Conservation (phyloP, 2,888 invertebrate species). For the Cheilosia vulpina region DNA sequence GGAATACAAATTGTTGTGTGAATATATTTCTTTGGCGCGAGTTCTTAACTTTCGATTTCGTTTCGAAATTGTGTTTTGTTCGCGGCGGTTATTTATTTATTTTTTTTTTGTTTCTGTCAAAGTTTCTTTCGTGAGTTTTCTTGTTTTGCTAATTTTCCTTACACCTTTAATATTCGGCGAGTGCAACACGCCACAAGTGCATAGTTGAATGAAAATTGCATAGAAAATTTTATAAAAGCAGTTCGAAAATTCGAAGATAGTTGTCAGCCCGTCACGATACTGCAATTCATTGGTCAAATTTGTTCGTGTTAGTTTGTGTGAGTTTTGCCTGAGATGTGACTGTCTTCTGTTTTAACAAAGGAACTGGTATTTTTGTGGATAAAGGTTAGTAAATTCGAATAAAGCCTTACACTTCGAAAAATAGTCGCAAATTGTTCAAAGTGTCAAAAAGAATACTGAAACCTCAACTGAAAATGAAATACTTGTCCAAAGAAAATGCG, state of each 20-base stretch:
- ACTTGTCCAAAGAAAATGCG: neutral
- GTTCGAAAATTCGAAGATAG: constrained; percentile 34
- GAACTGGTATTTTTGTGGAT: constrained; percentile 31
- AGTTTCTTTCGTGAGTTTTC: constrained; percentile 5
- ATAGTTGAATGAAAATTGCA: constrained; percentile 36
- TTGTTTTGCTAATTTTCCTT: neutral
- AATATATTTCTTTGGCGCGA: constrained; percentile 46
- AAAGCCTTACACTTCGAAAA: neutral
- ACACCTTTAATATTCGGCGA: neutral
- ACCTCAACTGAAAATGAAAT: neutral
- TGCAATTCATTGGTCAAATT: neutral
- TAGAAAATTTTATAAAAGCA: constrained; percentile 33
- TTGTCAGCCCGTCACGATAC: neutral
- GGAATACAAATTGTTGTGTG: constrained; percentile 45
- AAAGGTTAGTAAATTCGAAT: constrained; percentile 45
- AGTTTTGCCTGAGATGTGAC: constrained; percentile 65
- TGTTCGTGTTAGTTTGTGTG: constrained; percentile 27
- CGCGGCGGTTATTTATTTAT: constrained; percentile 8
- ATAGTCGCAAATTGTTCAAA: constrained; percentile 60
- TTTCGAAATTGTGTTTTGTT: constrained; percentile 49
- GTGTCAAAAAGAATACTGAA: neutral
- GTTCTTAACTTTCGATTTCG: constrained; percentile 71
- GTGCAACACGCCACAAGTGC: constrained; percentile 21
- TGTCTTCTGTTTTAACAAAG: constrained; percentile 35
- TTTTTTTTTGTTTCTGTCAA: neutral